Evolutionary conservation across 1,140 invertebrate species (phyloP).

Genomic region (Pseudobourletiella spinata): DNA sequence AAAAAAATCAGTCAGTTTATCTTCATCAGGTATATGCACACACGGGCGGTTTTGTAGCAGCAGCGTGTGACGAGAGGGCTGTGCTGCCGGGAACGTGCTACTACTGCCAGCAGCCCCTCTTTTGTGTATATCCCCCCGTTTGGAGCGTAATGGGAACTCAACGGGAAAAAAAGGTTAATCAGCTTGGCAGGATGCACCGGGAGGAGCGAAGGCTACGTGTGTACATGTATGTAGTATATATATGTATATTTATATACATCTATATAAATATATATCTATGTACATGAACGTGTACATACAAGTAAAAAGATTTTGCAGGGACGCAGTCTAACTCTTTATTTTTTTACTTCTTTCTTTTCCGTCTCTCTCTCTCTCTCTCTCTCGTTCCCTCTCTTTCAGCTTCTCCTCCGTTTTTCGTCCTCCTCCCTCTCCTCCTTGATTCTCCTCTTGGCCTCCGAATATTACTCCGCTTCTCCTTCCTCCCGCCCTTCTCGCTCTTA

Average conservation of each 20-base stretch:
- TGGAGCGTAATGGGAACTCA: too few relatives aligned
- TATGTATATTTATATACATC: too few relatives aligned
- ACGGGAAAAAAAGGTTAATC: constrained; percentile 1
- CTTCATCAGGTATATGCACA: neutral
- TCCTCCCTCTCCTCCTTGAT: neutral
- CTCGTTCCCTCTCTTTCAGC: neutral
- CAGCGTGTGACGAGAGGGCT: too few relatives aligned
- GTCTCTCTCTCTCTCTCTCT: neutral
- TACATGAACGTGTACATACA: too few relatives aligned
- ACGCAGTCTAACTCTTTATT: neutral
- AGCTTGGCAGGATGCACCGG: neutral
- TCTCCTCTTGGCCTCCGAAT: constrained; percentile 1
- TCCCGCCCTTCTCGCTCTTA: too few relatives aligned
- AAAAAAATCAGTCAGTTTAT: neutral
- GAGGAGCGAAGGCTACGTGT: too few relatives aligned
- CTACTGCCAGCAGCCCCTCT: too few relatives aligned
- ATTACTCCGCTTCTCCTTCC: neutral
- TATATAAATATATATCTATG: too few relatives aligned
- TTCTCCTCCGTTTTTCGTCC: neutral
- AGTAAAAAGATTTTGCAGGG: neutral
- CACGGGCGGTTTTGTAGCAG: neutral
- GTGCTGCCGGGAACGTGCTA: too few relatives aligned
- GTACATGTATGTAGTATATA: too few relatives aligned
- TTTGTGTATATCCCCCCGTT: too few relatives aligned
- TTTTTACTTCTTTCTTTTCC: neutral